Evolutionary conservation across 2,797 vertebrate species (phyloP), one percentile per base, ranked within the genome.

Genomic region (Mus caroli): DNA sequence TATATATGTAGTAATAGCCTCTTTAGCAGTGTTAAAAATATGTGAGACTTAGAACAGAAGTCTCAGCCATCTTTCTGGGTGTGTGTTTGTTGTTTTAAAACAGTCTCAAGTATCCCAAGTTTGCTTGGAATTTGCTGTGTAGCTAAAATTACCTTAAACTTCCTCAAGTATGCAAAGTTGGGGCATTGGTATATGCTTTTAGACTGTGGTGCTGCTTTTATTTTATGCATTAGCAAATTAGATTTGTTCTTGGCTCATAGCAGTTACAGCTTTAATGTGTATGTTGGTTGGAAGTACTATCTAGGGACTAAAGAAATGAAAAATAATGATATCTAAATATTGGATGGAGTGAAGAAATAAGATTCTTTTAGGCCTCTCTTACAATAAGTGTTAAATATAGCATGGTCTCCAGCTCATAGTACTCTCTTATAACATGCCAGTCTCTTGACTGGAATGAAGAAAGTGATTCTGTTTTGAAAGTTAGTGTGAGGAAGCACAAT

Each of bases 221-320:
- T 54, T 96, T 50, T 64, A 12, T 83, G 24, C 22, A 86, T 62
- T 4, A 86, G 24, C 64, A 92, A 90, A 62, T 28, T 58, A 58
- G 40, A 67, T 78, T 90, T 5, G 52, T 3, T 93, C 31, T 84
- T 76, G 20, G 37, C 50, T 50, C 12, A n/a, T 75, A 94, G 78
- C 52, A 95, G 15, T 76, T 82, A 77, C 2, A 73, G 82, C 24
- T 89, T 67, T 19, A 75, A 20, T 85, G 10, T 90, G 3, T 89
- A 6, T 58, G n/a, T 77, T n/a, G 34, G n/a, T 85, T 85, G 34
- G 37, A 37, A 92, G 31, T 13, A 46, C 31, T 31, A 54, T 15
- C 26, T 75, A 62, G 80, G 52, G n/a, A 75, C 76, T 85, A 91
- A 37, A 93, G 84, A 93, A 94, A 54, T 82, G 67, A 62, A 88